A percentile compares a stretch with the other conserved stretches of the same genome.
These are phyloP conservation scores for Hylaeus anthracinus DNA, from an alignment of 1,140 invertebrate genomes.

Conservation along the genomic window DNA sequence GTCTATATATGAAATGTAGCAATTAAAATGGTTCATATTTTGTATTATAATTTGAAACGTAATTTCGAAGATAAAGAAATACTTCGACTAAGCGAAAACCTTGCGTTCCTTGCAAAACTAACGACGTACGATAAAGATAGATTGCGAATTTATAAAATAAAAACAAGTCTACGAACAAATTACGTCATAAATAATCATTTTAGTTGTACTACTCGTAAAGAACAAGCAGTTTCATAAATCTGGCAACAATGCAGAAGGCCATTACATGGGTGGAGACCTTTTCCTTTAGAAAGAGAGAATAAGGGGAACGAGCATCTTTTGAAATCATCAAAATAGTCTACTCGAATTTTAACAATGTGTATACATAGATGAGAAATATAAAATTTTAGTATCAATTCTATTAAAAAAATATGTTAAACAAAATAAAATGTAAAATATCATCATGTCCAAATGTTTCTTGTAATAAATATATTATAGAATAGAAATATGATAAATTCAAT, in stretches of 20 bases:
- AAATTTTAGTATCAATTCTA: not conserved
- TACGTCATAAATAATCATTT: not conserved
- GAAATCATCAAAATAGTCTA: slow-evolving; percentile 39
- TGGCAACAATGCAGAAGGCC: slow-evolving; percentile 67
- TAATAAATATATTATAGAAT: not conserved
- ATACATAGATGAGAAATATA: not conserved
- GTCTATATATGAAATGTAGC: not conserved
- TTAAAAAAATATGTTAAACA: not conserved
- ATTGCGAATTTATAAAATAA: not conserved
- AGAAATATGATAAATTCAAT: slow-evolving; percentile 17
- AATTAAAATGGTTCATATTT: not conserved
- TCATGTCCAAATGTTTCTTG: slow-evolving; percentile 3
- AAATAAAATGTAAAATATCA: not conserved
- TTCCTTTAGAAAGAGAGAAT: slow-evolving; percentile 62
- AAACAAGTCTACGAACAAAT: not conserved
- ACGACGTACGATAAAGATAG: not conserved
- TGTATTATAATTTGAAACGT: not conserved
- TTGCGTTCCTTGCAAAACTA: not conserved
- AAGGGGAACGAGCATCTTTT: slow-evolving; percentile 50
- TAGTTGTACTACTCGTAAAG: not conserved
- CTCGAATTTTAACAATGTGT: slow-evolving; percentile 13
- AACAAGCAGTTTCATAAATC: slow-evolving; percentile 43
- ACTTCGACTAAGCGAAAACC: not conserved
- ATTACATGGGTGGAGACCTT: slow-evolving; percentile 67
- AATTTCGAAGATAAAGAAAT: not conserved